phyloP scores from a whole-genome alignment of 2,888 invertebrate species.

The Steinernema carpocapsae region DNA sequence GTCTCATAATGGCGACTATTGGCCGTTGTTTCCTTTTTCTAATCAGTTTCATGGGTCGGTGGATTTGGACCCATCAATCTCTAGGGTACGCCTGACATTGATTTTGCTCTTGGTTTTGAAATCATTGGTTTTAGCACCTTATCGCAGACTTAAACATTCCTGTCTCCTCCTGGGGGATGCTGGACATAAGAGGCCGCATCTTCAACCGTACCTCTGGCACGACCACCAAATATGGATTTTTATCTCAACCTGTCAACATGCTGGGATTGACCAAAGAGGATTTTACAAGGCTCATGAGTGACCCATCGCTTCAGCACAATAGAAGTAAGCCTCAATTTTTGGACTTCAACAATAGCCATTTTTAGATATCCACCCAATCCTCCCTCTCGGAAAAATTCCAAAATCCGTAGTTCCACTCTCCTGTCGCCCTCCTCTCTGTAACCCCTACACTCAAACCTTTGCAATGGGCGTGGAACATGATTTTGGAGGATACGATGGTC shows the following conservation, averaged over 20 bases:
- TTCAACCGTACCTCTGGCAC: slow-evolving; percentile 47
- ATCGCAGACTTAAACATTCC: slow-evolving; percentile 61
- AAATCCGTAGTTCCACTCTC: slow-evolving; percentile 52
- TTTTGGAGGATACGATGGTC: slow-evolving; percentile 55
- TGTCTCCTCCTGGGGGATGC: slow-evolving; percentile 59
- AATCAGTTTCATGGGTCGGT: background rate
- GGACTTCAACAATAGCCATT: background rate
- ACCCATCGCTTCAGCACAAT: slow-evolving; percentile 53
- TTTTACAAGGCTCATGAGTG: slow-evolving; percentile 53
- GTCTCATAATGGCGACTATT: slow-evolving; percentile 5
- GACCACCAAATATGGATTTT: slow-evolving; percentile 51
- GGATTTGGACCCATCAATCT: slow-evolving; percentile 11
- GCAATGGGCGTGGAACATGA: slow-evolving; percentile 59
- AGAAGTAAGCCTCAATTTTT: slow-evolving; percentile 48
- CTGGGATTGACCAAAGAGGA: slow-evolving; percentile 59
- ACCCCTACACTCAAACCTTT: slow-evolving; percentile 56
- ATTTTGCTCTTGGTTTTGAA: background rate
- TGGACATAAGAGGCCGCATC: slow-evolving; percentile 58
- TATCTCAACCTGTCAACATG: slow-evolving; percentile 63
- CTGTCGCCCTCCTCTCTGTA: slow-evolving; percentile 57
- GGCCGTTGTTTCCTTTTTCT: background rate
- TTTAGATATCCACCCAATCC: slow-evolving; percentile 50
- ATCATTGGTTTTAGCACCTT: slow-evolving; percentile 49
- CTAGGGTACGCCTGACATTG: background rate
- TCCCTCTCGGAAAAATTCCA: slow-evolving; percentile 55